Base-by-base conservation (phyloP, 2,888 invertebrate genomes). In the Philhelius pedissequus region DNA sequence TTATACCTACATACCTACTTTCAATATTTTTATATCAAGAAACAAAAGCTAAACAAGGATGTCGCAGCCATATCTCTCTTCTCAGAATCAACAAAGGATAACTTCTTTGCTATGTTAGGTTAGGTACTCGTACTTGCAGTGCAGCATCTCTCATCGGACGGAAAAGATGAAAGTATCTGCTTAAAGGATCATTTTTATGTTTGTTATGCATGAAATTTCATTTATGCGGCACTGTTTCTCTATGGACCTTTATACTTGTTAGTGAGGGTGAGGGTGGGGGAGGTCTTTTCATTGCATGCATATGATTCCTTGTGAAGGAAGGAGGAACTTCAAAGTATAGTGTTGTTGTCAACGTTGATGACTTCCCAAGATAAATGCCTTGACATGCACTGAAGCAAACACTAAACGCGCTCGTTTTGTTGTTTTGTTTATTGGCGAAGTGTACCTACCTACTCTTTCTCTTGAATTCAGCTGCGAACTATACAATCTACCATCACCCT, bases 201-300 rank as follows among this genome's bases (percentile, higher is more conserved):
- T 82, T 73, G 62, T 77, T 77, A 73, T 82, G 77, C 73, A 82
- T 82, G 73, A 73, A 82, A 82, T 82, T 82, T 81, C 76, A 76
- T 81, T 81, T 81, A 75, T 69, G 62, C 74, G 54, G 68, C 75
- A 25, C 60, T 38, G 56, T 82, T 48, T 48, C 48, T 70, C 66
- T 60, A 75, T 54, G 62, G 30, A 8, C 32, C 6, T n/a, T n/a
- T n/a, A n/a, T n/a, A 11, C 13, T 11, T 13, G 35, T 4, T 11
- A 11, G 11, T 3, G 4, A 13, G 0, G 5, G 5, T 11, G 18
- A 3, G 0, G 25, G 3, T 2, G 15, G 40, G 32, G 25, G 7
- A 60, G 52, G 64, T 71, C 64, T 54, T 71, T 50, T 43, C 38
- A 48, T 54, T 11, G 35, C 30, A 68, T 73, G 66, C 76, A 75